Conservation (phyloP, 2,797 vertebrate genomes). For the Spizella passerina region DNA sequence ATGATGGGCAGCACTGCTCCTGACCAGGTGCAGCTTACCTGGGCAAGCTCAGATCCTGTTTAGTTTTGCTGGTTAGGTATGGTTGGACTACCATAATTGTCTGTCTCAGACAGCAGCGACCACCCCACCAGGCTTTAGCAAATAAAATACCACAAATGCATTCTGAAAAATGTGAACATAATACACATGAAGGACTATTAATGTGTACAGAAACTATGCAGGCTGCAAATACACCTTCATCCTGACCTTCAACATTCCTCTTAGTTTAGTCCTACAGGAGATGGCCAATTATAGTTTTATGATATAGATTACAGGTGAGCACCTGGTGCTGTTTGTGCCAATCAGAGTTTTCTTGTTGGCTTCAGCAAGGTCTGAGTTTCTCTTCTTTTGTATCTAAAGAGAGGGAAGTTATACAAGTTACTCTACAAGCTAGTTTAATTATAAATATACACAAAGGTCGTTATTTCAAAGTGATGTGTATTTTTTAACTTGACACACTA, state of each 20-base stretch:
- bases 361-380: neutral
- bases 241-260: slow-evolving; percentile 54
- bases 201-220: slow-evolving; percentile 50
- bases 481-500: neutral
- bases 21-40: accelerated
- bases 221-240: slow-evolving; percentile 40
- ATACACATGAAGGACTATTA: slow-evolving; percentile 54
- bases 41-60: neutral
- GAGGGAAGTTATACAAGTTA: neutral
- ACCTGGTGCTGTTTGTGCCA: neutral
- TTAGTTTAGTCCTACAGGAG: slow-evolving; percentile 6
- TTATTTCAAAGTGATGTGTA: neutral
- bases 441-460: neutral
- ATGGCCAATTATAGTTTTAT: neutral
- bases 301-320: neutral
- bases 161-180: slow-evolving; percentile 61
- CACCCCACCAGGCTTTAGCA: slow-evolving; percentile 28
- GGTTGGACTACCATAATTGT: neutral
- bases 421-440: neutral
- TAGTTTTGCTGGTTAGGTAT: neutral
- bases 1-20: neutral
- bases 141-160: slow-evolving; percentile 60
- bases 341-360: neutral
- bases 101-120: slow-evolving; percentile 17
- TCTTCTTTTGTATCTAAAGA: neutral